Evolutionary conservation across 1,140 invertebrate species (phyloP).

Genomic region (Drosophila seguyi): DNA sequence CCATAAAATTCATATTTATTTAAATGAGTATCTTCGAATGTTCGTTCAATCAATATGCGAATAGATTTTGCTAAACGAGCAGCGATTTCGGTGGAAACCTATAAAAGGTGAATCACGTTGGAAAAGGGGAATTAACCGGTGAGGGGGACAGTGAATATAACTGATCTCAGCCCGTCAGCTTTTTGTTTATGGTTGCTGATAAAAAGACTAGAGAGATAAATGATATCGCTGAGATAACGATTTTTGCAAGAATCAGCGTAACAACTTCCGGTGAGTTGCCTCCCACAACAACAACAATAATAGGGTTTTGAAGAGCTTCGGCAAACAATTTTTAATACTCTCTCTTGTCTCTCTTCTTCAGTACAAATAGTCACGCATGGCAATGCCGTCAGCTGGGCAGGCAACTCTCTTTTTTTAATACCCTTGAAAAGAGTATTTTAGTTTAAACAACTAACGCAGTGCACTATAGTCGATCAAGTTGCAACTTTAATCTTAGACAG

Average conservation of each 20-base stretch:
- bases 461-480: background rate
- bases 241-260: constrained; percentile 57
- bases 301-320: background rate
- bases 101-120: constrained; percentile 53
- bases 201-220: constrained; percentile 44
- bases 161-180: constrained; percentile 51
- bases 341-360: constrained; percentile 10
- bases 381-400: constrained; percentile 45
- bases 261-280: constrained; percentile 62
- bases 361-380: constrained; percentile 9
- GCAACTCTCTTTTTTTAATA: constrained; percentile 12
- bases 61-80: constrained; percentile 33
- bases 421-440: background rate
- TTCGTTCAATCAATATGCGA: constrained; percentile 28
- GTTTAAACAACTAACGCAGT: background rate
- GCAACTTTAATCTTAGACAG: background rate
- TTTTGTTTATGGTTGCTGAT: constrained; percentile 48
- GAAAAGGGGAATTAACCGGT: constrained; percentile 52
- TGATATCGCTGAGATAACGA: constrained; percentile 47
- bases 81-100: constrained; percentile 50
- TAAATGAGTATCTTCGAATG: constrained; percentile 32
- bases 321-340: background rate
- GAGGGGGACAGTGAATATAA: constrained; percentile 19
- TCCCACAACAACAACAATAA: constrained; percentile 21
- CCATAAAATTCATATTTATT: constrained; percentile 53